A percentile compares a stretch with the other conserved stretches of the same genome.
These are phyloP conservation scores for Amphiprion clarkii DNA, from an alignment of 2,797 vertebrate species.

Conservation along the genomic window DNA sequence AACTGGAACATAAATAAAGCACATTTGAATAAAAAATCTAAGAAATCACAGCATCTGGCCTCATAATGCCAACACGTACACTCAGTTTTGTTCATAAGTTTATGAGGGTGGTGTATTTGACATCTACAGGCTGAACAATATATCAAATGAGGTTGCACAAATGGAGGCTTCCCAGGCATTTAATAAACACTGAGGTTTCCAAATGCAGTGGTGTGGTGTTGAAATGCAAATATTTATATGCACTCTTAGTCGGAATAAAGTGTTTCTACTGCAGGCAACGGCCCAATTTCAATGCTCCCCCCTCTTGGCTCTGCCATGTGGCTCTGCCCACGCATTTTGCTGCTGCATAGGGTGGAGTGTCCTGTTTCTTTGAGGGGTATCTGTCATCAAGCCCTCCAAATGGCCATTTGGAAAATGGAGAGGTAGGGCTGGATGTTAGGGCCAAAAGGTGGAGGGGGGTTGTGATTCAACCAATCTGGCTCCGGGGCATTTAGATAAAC, in stretches of 20 bases:
- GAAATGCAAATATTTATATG: conserved; percentile 69
- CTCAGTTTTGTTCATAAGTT: background rate
- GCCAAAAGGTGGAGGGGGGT: too few species aligned
- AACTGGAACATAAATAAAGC: background rate
- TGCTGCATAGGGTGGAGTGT: too few species aligned
- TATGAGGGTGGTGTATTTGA: conserved; percentile 4
- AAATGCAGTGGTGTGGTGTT: conserved; percentile 42
- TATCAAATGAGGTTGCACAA: conserved; percentile 40
- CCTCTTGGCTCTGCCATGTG: too few species aligned
- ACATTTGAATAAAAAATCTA: background rate
- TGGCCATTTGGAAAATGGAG: too few species aligned
- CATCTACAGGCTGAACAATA: conserved; percentile 9
- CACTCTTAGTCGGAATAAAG: conserved; percentile 24
- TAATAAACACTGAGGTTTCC: conserved; percentile 52
- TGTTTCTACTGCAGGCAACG: background rate
- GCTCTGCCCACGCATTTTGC: too few species aligned
- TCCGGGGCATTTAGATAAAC: conserved; percentile 9
- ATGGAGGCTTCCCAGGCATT: conserved; percentile 22
- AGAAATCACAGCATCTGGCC: background rate
- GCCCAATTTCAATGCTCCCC: too few species aligned
- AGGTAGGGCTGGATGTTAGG: too few species aligned
- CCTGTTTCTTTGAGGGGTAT: too few species aligned
- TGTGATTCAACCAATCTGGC: background rate
- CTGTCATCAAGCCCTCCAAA: too few species aligned
- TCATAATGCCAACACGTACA: background rate